Conservation (phyloP, 2,797 vertebrate genomes). For the Saxicola maurus region DNA sequence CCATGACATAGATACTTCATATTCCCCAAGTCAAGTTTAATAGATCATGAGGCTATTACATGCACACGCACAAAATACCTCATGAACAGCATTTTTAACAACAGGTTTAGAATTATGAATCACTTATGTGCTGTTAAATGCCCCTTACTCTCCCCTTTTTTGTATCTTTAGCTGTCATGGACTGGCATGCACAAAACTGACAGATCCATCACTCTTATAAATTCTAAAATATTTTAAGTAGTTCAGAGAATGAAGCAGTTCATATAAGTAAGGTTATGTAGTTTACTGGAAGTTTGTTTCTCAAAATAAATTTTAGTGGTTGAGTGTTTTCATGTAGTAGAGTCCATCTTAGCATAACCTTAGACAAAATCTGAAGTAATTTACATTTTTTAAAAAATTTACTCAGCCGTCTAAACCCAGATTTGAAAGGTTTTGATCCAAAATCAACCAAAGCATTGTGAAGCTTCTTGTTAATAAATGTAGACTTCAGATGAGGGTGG, state of each 20-base stretch:
- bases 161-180: neutral
- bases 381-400: neutral
- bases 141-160: neutral
- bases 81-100: neutral
- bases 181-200: neutral
- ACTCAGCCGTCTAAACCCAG: neutral
- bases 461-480: neutral
- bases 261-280: neutral
- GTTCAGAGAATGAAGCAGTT: neutral
- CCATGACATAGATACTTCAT: neutral
- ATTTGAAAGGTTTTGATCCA: neutral
- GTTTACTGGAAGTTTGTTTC: neutral
- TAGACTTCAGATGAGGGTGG: neutral
- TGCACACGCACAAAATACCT: neutral
- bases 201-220: neutral
- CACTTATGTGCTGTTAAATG: neutral
- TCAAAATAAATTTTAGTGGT: neutral
- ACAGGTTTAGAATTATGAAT: neutral
- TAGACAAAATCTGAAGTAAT: neutral
- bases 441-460: neutral
- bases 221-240: neutral
- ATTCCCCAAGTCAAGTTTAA: neutral
- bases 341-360: neutral
- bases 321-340: accelerated
- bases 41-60: neutral